Evolutionary conservation across 2,113 vertebrate species (phyloP).

Genomic region (rat (Rattus norvegicus)): DNA sequence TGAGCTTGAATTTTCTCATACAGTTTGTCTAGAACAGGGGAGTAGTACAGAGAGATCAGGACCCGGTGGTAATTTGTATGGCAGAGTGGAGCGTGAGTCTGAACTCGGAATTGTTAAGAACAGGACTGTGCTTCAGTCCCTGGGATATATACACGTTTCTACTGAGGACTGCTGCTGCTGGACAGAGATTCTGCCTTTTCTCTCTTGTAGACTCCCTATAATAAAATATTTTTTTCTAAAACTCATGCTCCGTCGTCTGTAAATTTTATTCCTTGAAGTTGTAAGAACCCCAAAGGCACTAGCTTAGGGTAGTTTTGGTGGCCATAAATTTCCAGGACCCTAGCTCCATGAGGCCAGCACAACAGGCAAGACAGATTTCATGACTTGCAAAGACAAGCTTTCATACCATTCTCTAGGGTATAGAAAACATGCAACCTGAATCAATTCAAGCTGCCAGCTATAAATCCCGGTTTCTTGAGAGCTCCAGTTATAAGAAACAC

Average conservation of each 20-base stretch:
- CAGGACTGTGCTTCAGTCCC: background rate
- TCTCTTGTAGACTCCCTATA: background rate
- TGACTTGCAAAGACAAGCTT: background rate
- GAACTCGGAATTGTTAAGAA: background rate
- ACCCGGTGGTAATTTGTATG: background rate
- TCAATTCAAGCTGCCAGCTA: background rate
- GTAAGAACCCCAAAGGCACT: background rate
- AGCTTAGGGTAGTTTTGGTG: background rate
- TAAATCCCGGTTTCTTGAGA: background rate
- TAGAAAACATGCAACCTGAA: background rate
- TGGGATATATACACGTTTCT: background rate
- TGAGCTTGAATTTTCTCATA: background rate
- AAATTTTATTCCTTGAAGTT: background rate
- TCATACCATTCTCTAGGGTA: background rate
- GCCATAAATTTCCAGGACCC: background rate
- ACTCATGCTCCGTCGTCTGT: background rate
- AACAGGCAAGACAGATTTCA: background rate
- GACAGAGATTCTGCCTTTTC: background rate
- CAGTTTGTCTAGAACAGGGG: background rate
- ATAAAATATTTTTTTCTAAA: background rate
- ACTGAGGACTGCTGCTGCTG: background rate
- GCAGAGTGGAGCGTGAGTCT: fast-evolving
- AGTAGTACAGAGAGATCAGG: background rate
- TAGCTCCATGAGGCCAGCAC: too few species aligned
- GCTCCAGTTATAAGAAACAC: background rate